A percentile compares a stretch with the other conserved stretches of the same genome.
Conservation (phyloP, 2,888 invertebrate species). For the Noctua janthe region DNA sequence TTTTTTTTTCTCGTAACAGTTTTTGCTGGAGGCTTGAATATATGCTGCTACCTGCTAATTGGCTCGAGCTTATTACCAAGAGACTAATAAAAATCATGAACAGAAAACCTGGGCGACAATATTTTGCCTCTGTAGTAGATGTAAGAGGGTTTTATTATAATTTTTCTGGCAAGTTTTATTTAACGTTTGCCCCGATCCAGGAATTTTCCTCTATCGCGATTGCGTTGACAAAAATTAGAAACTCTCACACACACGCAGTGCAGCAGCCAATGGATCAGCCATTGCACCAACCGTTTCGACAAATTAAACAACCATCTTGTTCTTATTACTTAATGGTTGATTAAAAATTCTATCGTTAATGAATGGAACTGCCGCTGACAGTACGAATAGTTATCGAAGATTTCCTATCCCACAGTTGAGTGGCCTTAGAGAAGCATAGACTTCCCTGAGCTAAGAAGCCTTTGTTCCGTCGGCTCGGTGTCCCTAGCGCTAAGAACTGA, state of each 20-base stretch:
- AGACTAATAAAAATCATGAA: background rate
- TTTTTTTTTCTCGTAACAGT: background rate
- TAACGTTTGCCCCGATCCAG: too few species aligned
- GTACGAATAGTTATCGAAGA: background rate
- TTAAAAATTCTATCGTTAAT: background rate
- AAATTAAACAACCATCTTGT: background rate
- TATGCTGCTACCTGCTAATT: background rate
- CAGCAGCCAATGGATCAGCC: too few species aligned
- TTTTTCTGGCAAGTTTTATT: background rate
- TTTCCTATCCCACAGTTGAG: background rate
- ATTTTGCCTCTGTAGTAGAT: background rate
- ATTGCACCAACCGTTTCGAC: too few species aligned
- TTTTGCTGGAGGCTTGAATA: background rate
- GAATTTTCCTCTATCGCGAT: too few species aligned
- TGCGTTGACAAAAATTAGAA: too few species aligned
- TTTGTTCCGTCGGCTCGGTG: background rate
- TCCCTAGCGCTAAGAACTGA: background rate
- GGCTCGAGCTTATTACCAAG: background rate
- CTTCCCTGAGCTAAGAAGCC: background rate
- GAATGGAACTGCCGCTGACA: background rate
- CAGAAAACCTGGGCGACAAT: background rate
- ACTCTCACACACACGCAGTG: too few species aligned
- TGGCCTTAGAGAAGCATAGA: background rate
- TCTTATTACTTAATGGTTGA: background rate
- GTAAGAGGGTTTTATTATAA: background rate